phyloP scores from a whole-genome alignment of 53 echinoderm and acorn worm genomes.

The Glandiceps talaboti region DNA sequence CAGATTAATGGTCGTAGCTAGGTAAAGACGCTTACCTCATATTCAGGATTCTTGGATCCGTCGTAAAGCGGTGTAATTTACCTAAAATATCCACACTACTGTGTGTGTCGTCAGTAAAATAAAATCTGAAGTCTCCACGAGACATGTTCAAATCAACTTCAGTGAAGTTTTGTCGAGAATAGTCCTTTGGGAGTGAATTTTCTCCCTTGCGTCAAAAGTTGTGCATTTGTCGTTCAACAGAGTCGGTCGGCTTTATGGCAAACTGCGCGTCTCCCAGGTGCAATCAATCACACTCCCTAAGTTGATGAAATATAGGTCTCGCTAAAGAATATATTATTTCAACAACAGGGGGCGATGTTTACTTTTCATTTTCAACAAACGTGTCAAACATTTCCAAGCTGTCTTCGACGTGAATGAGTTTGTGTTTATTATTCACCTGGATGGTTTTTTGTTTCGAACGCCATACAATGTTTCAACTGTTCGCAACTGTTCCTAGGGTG shows the following conservation, averaged over 20 bases:
- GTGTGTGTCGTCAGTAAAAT: not conserved
- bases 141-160: not conserved
- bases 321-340: not conserved
- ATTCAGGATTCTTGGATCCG: not conserved
- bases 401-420: too few species aligned
- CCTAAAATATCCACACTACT: not conserved
- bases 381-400: too few species aligned
- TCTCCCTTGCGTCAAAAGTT: not conserved
- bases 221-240: not conserved
- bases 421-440: too few species aligned
- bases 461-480: too few species aligned
- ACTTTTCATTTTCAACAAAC: too few species aligned
- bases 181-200: not conserved
- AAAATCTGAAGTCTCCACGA: not conserved
- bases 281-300: not conserved
- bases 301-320: too few species aligned
- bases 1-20: too few species aligned
- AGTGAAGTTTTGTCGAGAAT: not conserved
- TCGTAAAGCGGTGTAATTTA: not conserved
- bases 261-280: not conserved
- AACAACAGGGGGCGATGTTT: not conserved
- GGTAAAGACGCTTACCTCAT: not conserved
- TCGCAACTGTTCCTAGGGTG: too few species aligned
- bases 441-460: too few species aligned
- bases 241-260: not conserved